These are phyloP conservation scores for Synaphobranchus kaupii DNA, from an alignment of 2,797 vertebrate genomes.

Conservation along the genomic window DNA sequence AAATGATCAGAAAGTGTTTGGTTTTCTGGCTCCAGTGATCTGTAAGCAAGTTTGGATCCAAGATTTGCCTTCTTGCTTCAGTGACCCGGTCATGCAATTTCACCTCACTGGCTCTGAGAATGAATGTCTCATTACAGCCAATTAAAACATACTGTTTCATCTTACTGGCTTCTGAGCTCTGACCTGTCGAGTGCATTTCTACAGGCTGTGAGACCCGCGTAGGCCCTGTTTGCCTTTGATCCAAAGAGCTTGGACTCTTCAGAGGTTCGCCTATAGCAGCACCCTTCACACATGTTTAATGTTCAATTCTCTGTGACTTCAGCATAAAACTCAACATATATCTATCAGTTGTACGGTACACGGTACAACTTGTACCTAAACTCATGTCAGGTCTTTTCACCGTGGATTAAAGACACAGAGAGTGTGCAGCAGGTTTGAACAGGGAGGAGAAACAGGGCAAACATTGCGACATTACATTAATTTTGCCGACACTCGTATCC, in stretches of 20 bases:
- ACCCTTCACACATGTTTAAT: background rate
- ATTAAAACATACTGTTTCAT: conserved; percentile 16
- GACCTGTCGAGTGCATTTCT: conserved; percentile 11
- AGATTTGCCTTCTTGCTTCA: conserved; percentile 14
- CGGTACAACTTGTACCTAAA: background rate
- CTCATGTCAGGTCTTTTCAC: background rate
- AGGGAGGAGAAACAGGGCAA: background rate
- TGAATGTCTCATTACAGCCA: conserved; percentile 15
- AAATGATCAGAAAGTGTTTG: background rate
- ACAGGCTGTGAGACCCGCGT: background rate
- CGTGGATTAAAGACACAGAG: background rate
- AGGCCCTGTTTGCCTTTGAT: conserved; percentile 22
- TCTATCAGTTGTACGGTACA: background rate
- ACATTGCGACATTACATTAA: background rate
- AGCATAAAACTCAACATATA: background rate
- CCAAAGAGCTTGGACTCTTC: conserved; percentile 3
- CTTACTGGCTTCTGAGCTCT: background rate
- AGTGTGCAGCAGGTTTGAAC: background rate
- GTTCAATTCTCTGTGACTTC: conserved; percentile 9
- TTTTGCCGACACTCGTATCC: too few species aligned
- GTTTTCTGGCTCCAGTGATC: conserved; percentile 3
- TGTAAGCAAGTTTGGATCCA: background rate
- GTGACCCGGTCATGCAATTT: background rate
- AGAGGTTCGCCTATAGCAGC: background rate
- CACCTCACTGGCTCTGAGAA: background rate